Evolutionary conservation across 2,888 invertebrate species (phyloP).

Genomic region (Pseudoips prasinana): DNA sequence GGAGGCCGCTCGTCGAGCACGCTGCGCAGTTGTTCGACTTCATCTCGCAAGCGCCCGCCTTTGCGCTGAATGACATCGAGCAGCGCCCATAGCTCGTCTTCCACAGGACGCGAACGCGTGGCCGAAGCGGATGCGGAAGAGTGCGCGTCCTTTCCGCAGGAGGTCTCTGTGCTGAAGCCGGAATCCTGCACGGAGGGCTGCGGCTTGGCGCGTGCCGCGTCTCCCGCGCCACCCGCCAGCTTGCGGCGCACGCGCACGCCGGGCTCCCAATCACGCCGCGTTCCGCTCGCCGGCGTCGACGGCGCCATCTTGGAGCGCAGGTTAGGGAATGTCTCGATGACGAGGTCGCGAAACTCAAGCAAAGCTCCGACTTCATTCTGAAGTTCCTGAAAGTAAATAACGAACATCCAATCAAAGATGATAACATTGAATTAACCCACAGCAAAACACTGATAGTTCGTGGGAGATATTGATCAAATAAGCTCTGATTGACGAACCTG

Average conservation of each 20-base stretch:
- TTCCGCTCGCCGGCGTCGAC: constrained; percentile 76
- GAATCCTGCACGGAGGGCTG: constrained; percentile 89
- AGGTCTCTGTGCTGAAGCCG: constrained; percentile 95
- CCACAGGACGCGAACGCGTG: constrained; percentile 77
- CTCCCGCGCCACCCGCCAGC: constrained; percentile 63
- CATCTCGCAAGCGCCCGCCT: constrained; percentile 86
- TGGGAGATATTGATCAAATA: too few relatives aligned
- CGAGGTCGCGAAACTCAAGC: constrained; percentile 95
- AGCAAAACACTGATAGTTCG: too few relatives aligned
- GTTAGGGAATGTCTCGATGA: constrained; percentile 96
- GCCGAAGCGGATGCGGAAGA: constrained; percentile 83
- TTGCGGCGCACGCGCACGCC: constrained; percentile 88
- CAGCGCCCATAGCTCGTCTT: constrained; percentile 92
- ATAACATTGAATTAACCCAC: too few relatives aligned
- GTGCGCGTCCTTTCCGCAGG: constrained; percentile 90
- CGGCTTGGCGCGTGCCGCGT: constrained; percentile 82
- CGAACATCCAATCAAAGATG: constrained; percentile 1
- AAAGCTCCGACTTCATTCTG: constrained; percentile 96
- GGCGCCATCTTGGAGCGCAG: constrained; percentile 93
- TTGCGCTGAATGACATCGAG: constrained; percentile 92
- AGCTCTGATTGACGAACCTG: constrained; percentile 80
- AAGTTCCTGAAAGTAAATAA: constrained; percentile 87
- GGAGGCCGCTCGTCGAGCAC: constrained; percentile 55
- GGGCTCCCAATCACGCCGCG: constrained; percentile 89
- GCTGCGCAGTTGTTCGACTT: constrained; percentile 85